Evolutionary conservation across 2,113 vertebrate genomes (phyloP).

Genomic region (Alethe castanea): DNA sequence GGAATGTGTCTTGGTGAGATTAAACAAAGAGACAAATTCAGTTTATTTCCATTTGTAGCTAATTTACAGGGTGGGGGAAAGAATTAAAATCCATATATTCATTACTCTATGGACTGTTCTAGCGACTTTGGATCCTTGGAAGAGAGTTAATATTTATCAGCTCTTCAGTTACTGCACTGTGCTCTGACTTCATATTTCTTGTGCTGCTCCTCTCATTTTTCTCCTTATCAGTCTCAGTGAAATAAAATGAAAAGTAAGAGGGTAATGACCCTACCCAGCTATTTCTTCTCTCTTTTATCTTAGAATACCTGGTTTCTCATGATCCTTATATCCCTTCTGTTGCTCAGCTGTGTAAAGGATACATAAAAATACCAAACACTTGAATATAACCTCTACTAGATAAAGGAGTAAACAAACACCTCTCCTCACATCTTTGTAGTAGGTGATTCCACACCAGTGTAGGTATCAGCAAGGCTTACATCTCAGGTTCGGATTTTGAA

Average conservation of each 20-base stretch:
- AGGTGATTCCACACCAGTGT: neutral
- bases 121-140: neutral
- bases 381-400: neutral
- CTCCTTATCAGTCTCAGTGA: neutral
- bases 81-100: neutral
- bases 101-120: neutral
- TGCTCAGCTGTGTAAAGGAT: slow-evolving; percentile 1
- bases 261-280: neutral
- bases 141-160: slow-evolving; percentile 30
- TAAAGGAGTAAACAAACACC: neutral
- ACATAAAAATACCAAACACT: neutral
- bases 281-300: neutral
- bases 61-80: accelerated
- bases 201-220: neutral
- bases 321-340: neutral
- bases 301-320: neutral
- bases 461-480: neutral
- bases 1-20: neutral
- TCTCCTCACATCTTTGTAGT: neutral
- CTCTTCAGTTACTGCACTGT: neutral
- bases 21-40: neutral
- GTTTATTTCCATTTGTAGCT: neutral
- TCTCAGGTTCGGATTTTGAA: neutral
- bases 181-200: slow-evolving; percentile 43
- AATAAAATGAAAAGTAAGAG: neutral